A percentile compares a stretch with the other conserved stretches of the same genome.
Conservation (phyloP, 2,797 vertebrate genomes). For the Sphaeramia orbicularis region DNA sequence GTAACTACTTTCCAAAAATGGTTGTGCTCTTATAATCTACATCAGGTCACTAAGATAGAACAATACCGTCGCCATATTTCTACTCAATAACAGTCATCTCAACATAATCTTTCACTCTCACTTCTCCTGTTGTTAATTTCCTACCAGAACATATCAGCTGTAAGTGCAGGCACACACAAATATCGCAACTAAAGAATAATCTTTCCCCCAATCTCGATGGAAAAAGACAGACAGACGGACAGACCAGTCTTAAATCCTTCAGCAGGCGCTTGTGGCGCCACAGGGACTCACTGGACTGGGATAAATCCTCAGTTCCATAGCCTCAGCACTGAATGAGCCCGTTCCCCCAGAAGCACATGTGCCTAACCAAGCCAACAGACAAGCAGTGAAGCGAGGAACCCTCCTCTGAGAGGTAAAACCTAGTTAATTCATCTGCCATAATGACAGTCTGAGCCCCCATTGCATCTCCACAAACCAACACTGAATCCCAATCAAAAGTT, state of each 20-base stretch:
- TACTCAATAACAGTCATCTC: conserved; percentile 32
- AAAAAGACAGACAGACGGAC: conserved; percentile 51
- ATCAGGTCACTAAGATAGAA: background rate
- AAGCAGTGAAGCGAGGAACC: conserved; percentile 67
- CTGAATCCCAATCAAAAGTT: conserved; percentile 58
- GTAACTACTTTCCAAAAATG: background rate
- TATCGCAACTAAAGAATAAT: conserved; percentile 52
- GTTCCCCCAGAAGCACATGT: conserved; percentile 63
- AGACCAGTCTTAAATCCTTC: conserved; percentile 74
- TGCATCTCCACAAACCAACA: conserved; percentile 50
- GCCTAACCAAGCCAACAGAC: conserved; percentile 74
- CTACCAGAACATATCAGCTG: conserved; percentile 38
- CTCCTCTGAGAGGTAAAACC: conserved; percentile 70
- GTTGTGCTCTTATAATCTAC: background rate
- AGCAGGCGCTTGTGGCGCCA: conserved; percentile 69
- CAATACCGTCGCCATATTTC: conserved; percentile 15
- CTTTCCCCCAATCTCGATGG: conserved; percentile 37
- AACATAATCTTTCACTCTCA: conserved; percentile 39
- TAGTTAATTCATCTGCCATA: conserved; percentile 73
- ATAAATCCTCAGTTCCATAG: conserved; percentile 81
- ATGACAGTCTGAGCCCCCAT: conserved; percentile 63
- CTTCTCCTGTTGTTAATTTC: conserved; percentile 36
- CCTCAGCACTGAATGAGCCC: conserved; percentile 71
- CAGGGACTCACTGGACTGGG: conserved; percentile 77
- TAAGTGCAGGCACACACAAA: conserved; percentile 46